Evolutionary conservation across 2,888 invertebrate genomes (phyloP).

Genomic region (Parelbella ahira): DNA sequence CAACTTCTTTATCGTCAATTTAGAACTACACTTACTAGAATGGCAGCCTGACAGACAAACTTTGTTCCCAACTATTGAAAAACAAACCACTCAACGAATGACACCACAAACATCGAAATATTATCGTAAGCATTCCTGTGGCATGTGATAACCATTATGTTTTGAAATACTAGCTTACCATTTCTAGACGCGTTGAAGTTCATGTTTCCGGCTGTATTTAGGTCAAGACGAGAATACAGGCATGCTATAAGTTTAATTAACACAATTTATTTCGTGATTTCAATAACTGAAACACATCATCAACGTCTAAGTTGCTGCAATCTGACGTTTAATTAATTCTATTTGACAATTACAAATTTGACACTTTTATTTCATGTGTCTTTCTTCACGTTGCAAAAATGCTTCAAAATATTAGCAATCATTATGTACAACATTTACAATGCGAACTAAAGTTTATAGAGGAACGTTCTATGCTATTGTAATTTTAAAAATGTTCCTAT

Average conservation of each 20-base stretch:
- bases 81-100: background rate
- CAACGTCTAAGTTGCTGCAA: conserved; percentile 45
- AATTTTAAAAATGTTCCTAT: too few species aligned
- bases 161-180: conserved; percentile 44
- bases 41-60: background rate
- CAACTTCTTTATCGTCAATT: too few species aligned
- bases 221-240: conserved; percentile 37
- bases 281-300: conserved; percentile 65
- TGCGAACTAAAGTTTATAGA: too few species aligned
- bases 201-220: conserved; percentile 44
- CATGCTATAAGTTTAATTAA: conserved; percentile 51
- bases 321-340: too few species aligned
- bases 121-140: background rate
- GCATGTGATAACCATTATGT: conserved; percentile 10
- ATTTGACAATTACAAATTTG: too few species aligned
- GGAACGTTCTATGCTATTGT: too few species aligned
- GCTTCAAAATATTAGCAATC: too few species aligned
- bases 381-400: too few species aligned
- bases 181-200: conserved; percentile 76
- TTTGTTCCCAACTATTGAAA: background rate
- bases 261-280: conserved; percentile 43
- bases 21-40: too few species aligned
- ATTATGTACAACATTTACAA: too few species aligned
- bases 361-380: too few species aligned
- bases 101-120: conserved; percentile 1